Conservation (phyloP, 2,888 invertebrate genomes). For the Sminthurinus aureus region DNA sequence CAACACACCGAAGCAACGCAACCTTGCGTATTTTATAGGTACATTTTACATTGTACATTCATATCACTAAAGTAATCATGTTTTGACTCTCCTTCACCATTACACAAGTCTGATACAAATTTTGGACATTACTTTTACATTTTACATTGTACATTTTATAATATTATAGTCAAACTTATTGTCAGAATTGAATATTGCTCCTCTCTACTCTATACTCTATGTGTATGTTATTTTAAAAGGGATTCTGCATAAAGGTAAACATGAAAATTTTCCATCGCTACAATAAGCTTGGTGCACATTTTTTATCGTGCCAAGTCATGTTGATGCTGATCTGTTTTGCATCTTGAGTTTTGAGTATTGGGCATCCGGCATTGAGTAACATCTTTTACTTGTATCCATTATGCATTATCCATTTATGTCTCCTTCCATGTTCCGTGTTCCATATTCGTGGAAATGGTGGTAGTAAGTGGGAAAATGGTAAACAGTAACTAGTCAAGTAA, state of each 20-base stretch:
- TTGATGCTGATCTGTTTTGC: neutral
- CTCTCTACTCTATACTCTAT: conserved; percentile 19
- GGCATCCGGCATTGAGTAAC: neutral
- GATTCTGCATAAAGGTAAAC: neutral
- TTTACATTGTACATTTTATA: too few relatives aligned
- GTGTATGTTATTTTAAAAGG: neutral
- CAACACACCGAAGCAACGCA: too few relatives aligned
- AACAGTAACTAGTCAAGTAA: neutral
- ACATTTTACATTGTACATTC: neutral
- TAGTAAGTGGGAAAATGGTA: neutral
- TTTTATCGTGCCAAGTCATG: neutral
- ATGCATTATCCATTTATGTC: neutral
- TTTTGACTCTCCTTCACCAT: neutral
- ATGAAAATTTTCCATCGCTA: conserved; percentile 2
- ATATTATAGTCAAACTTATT: conserved; percentile 5
- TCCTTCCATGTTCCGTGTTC: too few relatives aligned
- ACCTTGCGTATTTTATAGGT: neutral
- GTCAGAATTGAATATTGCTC: conserved; percentile 27
- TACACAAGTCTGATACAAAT: neutral
- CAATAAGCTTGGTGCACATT: conserved; percentile 4
- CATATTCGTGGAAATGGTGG: neutral
- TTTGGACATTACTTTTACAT: conserved; percentile 31
- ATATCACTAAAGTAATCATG: neutral
- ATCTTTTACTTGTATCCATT: neutral
- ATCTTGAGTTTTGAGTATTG: neutral